Evolutionary conservation across 2,113 vertebrate genomes (phyloP).

Genomic region (Opisthocomus hoazin): DNA sequence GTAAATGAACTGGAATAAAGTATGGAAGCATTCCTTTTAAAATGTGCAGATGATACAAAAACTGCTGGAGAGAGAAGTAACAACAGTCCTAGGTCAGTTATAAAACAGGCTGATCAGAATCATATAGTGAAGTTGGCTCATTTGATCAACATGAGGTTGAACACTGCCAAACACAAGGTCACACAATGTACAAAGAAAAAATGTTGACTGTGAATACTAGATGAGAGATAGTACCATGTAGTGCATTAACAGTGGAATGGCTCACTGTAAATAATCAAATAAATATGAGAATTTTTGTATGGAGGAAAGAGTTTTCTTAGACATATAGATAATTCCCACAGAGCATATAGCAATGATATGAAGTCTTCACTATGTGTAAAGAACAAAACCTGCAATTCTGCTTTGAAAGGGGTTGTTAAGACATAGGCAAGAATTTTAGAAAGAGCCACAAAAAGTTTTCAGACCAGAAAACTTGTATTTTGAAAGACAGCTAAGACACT

Average conservation of each 20-base stretch:
- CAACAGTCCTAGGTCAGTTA: background rate
- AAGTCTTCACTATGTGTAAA: background rate
- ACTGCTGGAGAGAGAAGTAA: background rate
- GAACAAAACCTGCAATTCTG: background rate
- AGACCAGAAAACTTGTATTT: background rate
- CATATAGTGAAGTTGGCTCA: background rate
- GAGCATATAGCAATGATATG: rapidly evolving
- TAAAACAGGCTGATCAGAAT: background rate
- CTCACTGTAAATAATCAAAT: background rate
- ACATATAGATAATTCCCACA: background rate
- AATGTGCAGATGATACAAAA: conserved; percentile 14
- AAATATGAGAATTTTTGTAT: background rate
- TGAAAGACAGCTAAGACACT: background rate
- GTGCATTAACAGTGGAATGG: background rate
- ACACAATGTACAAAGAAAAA: background rate
- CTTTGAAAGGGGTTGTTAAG: background rate
- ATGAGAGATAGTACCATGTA: background rate
- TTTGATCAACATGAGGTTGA: background rate
- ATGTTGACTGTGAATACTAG: background rate
- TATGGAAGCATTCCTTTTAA: background rate
- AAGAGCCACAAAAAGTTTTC: background rate
- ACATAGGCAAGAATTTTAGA: background rate
- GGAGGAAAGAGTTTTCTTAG: background rate
- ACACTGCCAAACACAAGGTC: background rate
- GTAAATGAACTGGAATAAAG: conserved; percentile 39